Conservation (phyloP, 2,113 vertebrate genomes). For the Rousettus leschenaultii region DNA sequence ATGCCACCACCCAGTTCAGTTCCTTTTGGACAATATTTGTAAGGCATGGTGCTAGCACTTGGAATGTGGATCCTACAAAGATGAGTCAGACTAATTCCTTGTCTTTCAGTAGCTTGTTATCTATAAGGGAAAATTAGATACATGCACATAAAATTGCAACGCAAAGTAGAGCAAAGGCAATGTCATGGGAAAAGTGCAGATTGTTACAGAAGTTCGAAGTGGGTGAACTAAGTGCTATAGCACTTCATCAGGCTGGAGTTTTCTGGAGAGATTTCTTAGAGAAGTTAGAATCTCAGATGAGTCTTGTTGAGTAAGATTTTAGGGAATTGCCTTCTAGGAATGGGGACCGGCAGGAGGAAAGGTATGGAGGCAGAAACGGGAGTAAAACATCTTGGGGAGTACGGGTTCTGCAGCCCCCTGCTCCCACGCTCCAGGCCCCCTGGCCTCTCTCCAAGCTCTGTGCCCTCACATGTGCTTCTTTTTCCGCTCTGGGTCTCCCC, state of each 20-base stretch:
- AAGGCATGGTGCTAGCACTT: background rate
- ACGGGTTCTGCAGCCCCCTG: background rate
- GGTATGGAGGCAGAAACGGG: background rate
- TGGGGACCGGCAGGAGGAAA: background rate
- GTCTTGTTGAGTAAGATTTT: background rate
- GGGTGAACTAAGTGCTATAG: background rate
- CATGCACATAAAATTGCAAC: background rate
- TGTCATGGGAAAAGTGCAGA: background rate
- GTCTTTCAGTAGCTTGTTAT: background rate
- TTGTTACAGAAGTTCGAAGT: background rate
- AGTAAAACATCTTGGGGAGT: background rate
- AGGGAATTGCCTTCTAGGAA: background rate
- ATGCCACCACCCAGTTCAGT: background rate
- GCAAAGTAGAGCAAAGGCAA: background rate
- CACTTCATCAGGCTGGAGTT: background rate
- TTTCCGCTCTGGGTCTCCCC: background rate
- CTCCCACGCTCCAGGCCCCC: background rate
- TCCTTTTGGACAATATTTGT: background rate
- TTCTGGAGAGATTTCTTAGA: background rate
- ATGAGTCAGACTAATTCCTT: background rate
- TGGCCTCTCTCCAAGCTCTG: background rate
- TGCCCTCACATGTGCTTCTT: rapidly evolving
- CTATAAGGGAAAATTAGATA: background rate
- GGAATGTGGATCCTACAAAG: background rate
- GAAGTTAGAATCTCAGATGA: background rate